Base-by-base conservation (phyloP, 2,888 invertebrate species). In the Macropis europaea region DNA sequence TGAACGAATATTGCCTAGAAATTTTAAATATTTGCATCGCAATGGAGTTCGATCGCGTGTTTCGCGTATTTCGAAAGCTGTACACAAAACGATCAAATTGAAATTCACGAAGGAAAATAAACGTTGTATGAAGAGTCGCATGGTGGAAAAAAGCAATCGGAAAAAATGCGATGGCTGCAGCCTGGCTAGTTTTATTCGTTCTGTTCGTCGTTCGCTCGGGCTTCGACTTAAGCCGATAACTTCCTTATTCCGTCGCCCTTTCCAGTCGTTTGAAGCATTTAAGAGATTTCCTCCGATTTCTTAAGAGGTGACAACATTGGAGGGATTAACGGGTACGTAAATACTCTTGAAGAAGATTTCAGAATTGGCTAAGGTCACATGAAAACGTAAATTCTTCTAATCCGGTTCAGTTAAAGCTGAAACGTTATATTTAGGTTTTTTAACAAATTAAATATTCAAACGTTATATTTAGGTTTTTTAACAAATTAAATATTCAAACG, bases 201-300 rank as follows among this genome's bases (percentile, higher is more conserved):
- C 62, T 63, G 36, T 60, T 62, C 57, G 40, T 57, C 68, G 52
- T 70, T 54, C 62, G 34, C 43, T 30, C 26, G 59, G 57, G 22
- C 38, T 63, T 63, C 48, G 38, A 42, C 63, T 61, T 77, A 79
- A 81, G 75, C 79, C 76, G 82, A 79, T 81, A 81, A 82, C 74
- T 79, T 81, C 76, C 73, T 81, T 77, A 79, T 71, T 61, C 70
- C 56, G 28, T 17, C 32, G 56, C 67, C 43, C 62, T 71, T 72
- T 60, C 45, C 76, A 61, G 76, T 52, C 76, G 66, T 76, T 76
- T 76, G 63, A 76, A 76, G 76, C 76, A 61, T 76, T 76, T 71
- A 76, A 76, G 72, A 72, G 75, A 62, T 76, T 75, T 60, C 45
- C 71, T 32, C 26, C 42, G 45, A 63, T 68, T 48, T 59, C 56